Percentiles rank a stretch among this genome's conserved stretches.
phyloP scores from a whole-genome alignment of 2,113 vertebrate species.

The Pygoscelis antarcticus region DNA sequence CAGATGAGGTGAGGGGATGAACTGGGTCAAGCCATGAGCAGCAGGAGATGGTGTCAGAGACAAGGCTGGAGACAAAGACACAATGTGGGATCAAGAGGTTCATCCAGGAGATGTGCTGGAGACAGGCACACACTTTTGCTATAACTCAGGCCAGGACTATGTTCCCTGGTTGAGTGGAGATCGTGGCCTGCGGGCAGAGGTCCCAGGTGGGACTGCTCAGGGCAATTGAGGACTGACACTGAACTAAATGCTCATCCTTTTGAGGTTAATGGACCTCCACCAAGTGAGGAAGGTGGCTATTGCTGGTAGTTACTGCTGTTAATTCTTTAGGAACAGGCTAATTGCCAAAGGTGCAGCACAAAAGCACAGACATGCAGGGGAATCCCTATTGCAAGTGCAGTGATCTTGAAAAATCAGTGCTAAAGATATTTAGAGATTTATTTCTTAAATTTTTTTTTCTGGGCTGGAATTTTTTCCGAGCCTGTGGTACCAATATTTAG shows the following conservation, averaged over 20 bases:
- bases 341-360: background rate
- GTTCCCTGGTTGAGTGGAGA: background rate
- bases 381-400: background rate
- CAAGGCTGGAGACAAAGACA: background rate
- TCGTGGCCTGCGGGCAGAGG: background rate
- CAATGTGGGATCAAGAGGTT: background rate
- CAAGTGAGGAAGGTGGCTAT: background rate
- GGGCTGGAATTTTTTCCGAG: background rate
- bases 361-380: background rate
- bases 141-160: background rate
- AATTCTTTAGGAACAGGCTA: background rate
- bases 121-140: background rate
- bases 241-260: background rate
- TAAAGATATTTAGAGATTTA: background rate
- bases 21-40: background rate
- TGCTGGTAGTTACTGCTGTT: background rate
- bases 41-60: background rate
- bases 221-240: background rate
- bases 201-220: background rate
- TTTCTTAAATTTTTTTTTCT: too few relatives aligned
- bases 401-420: background rate
- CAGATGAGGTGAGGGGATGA: background rate
- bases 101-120: background rate
- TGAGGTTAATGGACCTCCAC: background rate
- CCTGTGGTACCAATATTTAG: background rate